Evolutionary conservation across 2,113 vertebrate species (phyloP).

Genomic region (Calidris pugnax): DNA sequence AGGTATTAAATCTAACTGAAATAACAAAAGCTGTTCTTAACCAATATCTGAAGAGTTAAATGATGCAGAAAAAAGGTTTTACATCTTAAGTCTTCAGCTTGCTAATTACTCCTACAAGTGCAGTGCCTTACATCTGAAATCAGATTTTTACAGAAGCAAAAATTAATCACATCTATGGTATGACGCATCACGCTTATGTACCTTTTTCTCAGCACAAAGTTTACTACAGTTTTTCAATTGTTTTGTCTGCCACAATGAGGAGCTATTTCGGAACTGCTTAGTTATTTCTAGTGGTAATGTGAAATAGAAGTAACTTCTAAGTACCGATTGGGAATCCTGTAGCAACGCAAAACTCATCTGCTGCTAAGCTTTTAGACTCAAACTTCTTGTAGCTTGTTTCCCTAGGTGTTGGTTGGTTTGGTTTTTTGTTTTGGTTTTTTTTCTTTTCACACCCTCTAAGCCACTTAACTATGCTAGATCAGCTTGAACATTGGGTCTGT

Average conservation of each 20-base stretch:
- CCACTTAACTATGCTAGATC: not conserved
- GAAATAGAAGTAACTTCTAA: not conserved
- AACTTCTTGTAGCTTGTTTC: not conserved
- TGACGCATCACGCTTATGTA: not conserved
- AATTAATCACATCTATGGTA: not conserved
- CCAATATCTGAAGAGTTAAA: not conserved
- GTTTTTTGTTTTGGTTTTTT: too few species aligned
- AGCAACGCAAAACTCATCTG: not conserved
- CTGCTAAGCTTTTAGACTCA: not conserved
- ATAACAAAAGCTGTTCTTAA: not conserved
- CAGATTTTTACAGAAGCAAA: not conserved
- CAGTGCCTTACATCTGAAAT: constrained; percentile 51
- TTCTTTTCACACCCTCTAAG: not conserved
- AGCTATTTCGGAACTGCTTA: not conserved
- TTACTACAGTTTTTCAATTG: not conserved
- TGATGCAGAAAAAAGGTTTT: not conserved
- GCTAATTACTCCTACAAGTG: not conserved
- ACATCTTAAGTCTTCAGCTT: not conserved
- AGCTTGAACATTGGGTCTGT: not conserved
- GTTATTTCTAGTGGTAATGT: not conserved
- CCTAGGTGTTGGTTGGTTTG: too few species aligned
- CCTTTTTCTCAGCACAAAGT: not conserved
- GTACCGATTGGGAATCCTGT: not conserved
- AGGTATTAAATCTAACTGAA: not conserved
- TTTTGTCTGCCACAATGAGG: not conserved